These are phyloP conservation scores for Chionomys nivalis DNA, from an alignment of 2,113 vertebrate genomes.

Conservation along the genomic window DNA sequence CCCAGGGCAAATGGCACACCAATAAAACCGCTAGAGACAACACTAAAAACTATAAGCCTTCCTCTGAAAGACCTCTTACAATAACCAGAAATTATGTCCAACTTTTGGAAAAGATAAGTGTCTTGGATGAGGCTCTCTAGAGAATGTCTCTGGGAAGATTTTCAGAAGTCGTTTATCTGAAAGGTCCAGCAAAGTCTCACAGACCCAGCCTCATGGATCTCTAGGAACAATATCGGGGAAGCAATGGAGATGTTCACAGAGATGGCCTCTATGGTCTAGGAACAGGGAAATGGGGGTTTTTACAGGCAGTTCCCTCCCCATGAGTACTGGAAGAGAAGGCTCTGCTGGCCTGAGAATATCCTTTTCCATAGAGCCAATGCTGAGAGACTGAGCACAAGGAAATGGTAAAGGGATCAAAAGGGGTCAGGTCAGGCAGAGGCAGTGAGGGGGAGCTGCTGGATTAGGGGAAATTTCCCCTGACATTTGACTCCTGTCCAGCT, in stretches of 20 bases:
- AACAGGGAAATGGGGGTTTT: neutral
- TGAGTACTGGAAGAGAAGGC: neutral
- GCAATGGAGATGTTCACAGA: neutral
- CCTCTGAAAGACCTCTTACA: neutral
- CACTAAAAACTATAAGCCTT: neutral
- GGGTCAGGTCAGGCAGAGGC: neutral
- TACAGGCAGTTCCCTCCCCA: neutral
- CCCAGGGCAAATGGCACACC: neutral
- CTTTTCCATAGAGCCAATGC: neutral
- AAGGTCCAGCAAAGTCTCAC: neutral
- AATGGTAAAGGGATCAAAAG: neutral
- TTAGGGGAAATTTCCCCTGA: neutral
- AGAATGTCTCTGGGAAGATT: neutral
- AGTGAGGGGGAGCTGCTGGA: fast-evolving
- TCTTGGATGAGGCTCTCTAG: neutral
- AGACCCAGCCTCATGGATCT: neutral
- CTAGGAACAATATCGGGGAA: neutral
- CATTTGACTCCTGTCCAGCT: neutral
- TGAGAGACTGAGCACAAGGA: neutral
- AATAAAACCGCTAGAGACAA: neutral
- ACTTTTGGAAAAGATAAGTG: slow-evolving; percentile 38
- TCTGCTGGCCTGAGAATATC: neutral
- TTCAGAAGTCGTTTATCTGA: neutral
- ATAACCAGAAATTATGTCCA: slow-evolving; percentile 3
- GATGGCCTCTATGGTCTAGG: neutral